Base-by-base conservation (phyloP, 2,797 vertebrate species). In the Rachycentron canadum region DNA sequence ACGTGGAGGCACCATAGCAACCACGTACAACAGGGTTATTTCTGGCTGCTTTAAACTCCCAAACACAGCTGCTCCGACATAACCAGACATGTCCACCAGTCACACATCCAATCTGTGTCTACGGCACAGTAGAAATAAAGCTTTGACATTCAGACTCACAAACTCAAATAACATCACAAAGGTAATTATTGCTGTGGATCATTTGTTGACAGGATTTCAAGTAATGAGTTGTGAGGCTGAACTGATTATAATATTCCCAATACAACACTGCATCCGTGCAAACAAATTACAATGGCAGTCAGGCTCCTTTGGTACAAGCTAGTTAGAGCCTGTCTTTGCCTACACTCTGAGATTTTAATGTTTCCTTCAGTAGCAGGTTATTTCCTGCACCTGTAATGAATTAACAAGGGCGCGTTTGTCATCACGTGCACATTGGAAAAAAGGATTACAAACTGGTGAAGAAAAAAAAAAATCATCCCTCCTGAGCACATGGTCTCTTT, bases 11-110 rank as follows among this genome's bases (percentile, higher is more conserved):
- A 75, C 86, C 85, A 91, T 88, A 73, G 90, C 86, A 92, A 92
- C 91, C 84, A 2, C 80, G 73, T 79, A 90, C 90, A 89, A 88
- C 83, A 69, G 53, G 82, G 88, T 79, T 93, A 91, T 93, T 93
- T 89, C 83, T 86, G 91, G 70, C 80, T n/a, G 59, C 82, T 65
- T 88, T 85, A 53, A 85, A 85, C 83, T 88, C 84, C 73, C 88
- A 91, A 92, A 92, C 89, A 89, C 87, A 91, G 91, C 89, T 90
- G 91, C 89, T 91, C 49, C 85, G 73, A 78, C 87, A 86, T 49
- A 76, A 83, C 32, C 85, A 83, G 80, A 79, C 86, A 83, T 78
- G 74, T 83, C 69, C 86, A 72, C 74, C 3, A 41, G 67, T 76
- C 84, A 72, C 77, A 88, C 70, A 76, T 45, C 69, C 61, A 52